Evolutionary conservation across 2,797 vertebrate species (phyloP).

Genomic region (Cichlasoma orientale): DNA sequence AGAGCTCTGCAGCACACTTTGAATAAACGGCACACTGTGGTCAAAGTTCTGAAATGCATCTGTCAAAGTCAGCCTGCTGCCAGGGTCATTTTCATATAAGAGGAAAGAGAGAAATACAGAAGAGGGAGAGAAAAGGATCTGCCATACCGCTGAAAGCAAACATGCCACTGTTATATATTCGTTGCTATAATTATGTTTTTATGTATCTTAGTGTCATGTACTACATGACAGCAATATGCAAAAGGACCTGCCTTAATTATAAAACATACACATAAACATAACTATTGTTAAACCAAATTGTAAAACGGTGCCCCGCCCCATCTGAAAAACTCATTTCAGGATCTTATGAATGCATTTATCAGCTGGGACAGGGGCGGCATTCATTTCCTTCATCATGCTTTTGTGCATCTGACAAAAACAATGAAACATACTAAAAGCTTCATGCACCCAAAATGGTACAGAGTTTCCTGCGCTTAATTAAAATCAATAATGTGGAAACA

Average conservation of each 20-base stretch:
- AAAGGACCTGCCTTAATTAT: not conserved
- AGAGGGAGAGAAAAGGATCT: conserved; percentile 48
- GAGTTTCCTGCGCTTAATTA: conserved; percentile 26
- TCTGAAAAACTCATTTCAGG: conserved; percentile 34
- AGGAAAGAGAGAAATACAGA: conserved; percentile 67
- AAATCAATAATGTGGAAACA: conserved; percentile 4
- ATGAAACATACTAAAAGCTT: conserved; percentile 46
- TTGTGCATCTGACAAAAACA: conserved; percentile 64
- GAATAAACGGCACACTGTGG: not conserved
- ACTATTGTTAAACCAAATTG: conserved; percentile 57
- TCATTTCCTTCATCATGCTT: conserved; percentile 72
- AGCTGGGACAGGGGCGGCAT: conserved; percentile 57
- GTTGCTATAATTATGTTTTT: conserved; percentile 72
- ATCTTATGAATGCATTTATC: conserved; percentile 10
- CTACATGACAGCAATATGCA: conserved; percentile 10
- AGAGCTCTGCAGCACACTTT: too few relatives aligned
- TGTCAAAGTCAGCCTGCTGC: conserved; percentile 29
- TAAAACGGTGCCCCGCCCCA: conserved; percentile 54
- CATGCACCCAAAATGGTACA: conserved; percentile 65
- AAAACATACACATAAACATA: conserved; percentile 74
- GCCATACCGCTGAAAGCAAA: conserved; percentile 60
- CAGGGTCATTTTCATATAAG: conserved; percentile 53
- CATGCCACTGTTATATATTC: conserved; percentile 66
- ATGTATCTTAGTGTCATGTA: conserved; percentile 49
- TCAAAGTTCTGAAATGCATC: conserved; percentile 44